Evolutionary conservation across 2,888 invertebrate genomes (phyloP), one percentile per base, ranked within the genome.

Genomic region (Aspidiotus destructor): DNA sequence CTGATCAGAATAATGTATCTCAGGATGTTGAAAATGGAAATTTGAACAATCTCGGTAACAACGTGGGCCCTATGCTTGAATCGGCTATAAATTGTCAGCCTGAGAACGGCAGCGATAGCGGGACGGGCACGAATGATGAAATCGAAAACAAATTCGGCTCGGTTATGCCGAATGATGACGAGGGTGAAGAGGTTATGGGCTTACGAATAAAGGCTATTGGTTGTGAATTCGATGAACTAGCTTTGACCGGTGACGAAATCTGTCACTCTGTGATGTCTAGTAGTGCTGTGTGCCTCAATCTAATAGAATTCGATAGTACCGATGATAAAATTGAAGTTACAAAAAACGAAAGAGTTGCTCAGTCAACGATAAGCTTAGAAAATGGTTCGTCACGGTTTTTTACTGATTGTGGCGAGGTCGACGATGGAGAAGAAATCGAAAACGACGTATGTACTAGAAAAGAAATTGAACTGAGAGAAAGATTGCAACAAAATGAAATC

Each of bases 51-150:
- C 16, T 57, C 40, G 69, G 69, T 11, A 54, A 62, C 54, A 69
- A 69, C 28, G 41, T 69, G 42, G 69, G 62, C 7, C 41, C 62
- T 10, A 69, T 69, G 69, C 17, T 69, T 16, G 62, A 62, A 44
- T 62, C 62, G n/a, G 69, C 69, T 41, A 69, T 69, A 10, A 69
- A 69, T 44, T 62, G 69, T 44, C 62, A 62, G 13, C 62, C 69
- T 9, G 69, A 69, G n/a, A 52, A 10, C 15, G 60, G 13, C 40
- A 40, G 41, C 15, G 48, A 41, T 8, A 28, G 53, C 60, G 48
- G 28, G 10, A 40, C 15, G 10, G 62, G 9, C 28, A 15, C 41
- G 2, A 11, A 15, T 41, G 54, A 63, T 41, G 63, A 54, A 15
- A 40, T 54, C 41, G 54, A n/a, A n/a, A 54, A 17, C 15, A 54